These are phyloP conservation scores for Choloepus hoffmanni DNA, from an alignment of 2,113 vertebrate genomes.

Conservation along the genomic window DNA sequence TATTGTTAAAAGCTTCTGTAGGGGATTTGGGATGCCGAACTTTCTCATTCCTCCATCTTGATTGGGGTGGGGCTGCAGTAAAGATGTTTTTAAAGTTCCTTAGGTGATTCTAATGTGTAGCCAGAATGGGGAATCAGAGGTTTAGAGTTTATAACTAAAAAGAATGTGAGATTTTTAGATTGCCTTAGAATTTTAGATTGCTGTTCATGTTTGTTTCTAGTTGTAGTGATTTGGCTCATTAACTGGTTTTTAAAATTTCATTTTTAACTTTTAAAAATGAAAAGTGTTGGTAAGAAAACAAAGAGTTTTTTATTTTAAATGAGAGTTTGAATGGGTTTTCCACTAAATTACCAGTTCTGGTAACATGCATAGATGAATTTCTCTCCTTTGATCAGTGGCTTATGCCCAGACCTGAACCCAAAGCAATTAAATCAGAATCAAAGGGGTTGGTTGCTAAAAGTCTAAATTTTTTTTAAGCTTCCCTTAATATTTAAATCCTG, in stretches of 20 bases:
- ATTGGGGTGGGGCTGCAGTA: neutral
- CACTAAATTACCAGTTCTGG: neutral
- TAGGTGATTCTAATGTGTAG: slow-evolving; percentile 8
- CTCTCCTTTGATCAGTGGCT: neutral
- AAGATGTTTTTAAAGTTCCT: neutral
- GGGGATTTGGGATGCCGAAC: too few relatives aligned
- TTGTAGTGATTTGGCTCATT: slow-evolving; percentile 37
- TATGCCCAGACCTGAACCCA: neutral
- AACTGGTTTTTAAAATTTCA: slow-evolving; percentile 12
- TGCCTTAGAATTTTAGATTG: neutral
- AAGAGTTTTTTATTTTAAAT: slow-evolving; percentile 10
- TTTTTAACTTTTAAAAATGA: slow-evolving; percentile 30
- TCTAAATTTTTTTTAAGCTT: neutral
- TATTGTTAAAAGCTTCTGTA: too few relatives aligned
- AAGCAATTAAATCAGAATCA: neutral
- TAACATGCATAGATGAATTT: neutral
- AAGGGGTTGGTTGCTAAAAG: neutral
- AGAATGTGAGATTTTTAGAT: neutral
- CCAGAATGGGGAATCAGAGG: neutral
- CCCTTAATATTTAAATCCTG: neutral
- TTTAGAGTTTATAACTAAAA: neutral
- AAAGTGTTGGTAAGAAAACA: neutral
- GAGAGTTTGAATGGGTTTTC: neutral
- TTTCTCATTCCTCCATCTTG: too few relatives aligned
- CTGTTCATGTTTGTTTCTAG: neutral